These are phyloP conservation scores for Ormyrus nitidulus DNA, from an alignment of 2,888 invertebrate species.

Conservation along the genomic window DNA sequence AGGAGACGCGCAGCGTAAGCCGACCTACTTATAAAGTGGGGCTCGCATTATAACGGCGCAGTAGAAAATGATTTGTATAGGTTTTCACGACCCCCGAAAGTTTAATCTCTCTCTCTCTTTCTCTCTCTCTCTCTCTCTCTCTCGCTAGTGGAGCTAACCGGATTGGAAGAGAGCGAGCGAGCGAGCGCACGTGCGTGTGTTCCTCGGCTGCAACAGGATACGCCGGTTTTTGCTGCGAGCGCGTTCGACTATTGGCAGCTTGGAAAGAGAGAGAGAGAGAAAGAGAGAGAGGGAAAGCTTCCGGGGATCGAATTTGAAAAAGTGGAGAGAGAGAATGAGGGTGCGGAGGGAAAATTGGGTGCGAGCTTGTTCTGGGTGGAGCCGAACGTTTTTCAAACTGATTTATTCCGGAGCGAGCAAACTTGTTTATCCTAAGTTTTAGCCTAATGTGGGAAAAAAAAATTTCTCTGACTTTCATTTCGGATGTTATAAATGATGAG, in stretches of 20 bases:
- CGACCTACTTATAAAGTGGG: conserved; percentile 68
- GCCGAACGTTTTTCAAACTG: conserved; percentile 1
- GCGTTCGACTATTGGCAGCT: conserved; percentile 29
- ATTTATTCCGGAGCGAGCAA: not conserved
- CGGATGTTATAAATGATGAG: no score
- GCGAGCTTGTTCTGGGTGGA: conserved; percentile 10
- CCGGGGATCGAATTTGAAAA: conserved; percentile 52
- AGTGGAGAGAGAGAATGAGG: conserved; percentile 38
- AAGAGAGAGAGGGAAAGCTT: conserved; percentile 55
- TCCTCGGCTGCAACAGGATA: conserved; percentile 49
- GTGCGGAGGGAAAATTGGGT: conserved; percentile 55
- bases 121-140: conserved; percentile 37
- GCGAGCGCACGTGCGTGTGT: conserved; percentile 63
- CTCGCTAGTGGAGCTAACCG: conserved; percentile 35
- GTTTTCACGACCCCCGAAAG: conserved; percentile 55
- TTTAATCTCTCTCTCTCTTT: conserved; percentile 51
- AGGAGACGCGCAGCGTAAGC: conserved; percentile 60
- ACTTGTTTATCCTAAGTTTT: no score
- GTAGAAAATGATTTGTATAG: conserved; percentile 58
- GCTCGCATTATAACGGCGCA: conserved; percentile 59
- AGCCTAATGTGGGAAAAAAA: no score
- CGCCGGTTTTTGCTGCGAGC: conserved; percentile 45
- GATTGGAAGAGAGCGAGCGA: conserved; percentile 42
- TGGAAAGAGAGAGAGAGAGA: conserved; percentile 46
- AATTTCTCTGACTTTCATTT: no score